phyloP scores from a whole-genome alignment of 2,797 vertebrate genomes.

The Argya squamiceps region DNA sequence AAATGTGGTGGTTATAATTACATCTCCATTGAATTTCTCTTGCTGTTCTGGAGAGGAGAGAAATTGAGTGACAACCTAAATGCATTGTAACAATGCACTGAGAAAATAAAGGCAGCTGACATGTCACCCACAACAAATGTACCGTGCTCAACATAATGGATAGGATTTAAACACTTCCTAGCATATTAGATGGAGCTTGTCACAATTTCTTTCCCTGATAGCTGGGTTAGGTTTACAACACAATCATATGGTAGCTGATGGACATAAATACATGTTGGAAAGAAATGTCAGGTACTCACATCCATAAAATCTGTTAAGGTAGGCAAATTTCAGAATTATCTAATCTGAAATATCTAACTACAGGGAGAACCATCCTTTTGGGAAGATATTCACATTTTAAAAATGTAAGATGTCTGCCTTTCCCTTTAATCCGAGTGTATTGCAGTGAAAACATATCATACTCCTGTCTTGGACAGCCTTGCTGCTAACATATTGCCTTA shows the following conservation, averaged over 20 bases:
- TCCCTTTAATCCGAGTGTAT: neutral
- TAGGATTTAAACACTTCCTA: neutral
- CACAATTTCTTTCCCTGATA: neutral
- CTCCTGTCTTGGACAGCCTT: neutral
- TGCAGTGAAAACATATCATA: neutral
- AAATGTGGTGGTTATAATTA: constrained; percentile 1
- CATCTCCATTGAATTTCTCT: constrained; percentile 16
- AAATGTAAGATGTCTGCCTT: neutral
- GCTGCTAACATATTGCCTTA: neutral
- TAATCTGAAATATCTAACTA: neutral
- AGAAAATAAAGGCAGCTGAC: neutral
- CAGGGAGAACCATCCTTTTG: neutral
- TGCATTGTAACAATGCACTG: neutral
- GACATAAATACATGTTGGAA: neutral
- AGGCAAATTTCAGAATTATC: neutral
- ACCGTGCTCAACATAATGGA: neutral
- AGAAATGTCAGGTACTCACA: neutral
- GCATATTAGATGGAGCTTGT: neutral
- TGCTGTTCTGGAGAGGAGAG: neutral
- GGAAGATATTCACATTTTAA: neutral
- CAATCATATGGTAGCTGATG: neutral
- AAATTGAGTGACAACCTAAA: constrained; percentile 6
- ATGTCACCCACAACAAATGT: neutral
- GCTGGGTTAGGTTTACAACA: neutral
- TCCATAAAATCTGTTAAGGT: neutral